Percentiles rank a stretch among this genome's conserved stretches.
Evolutionary conservation across 2,113 vertebrate genomes (phyloP).

Genomic region (Helogale parvula): DNA sequence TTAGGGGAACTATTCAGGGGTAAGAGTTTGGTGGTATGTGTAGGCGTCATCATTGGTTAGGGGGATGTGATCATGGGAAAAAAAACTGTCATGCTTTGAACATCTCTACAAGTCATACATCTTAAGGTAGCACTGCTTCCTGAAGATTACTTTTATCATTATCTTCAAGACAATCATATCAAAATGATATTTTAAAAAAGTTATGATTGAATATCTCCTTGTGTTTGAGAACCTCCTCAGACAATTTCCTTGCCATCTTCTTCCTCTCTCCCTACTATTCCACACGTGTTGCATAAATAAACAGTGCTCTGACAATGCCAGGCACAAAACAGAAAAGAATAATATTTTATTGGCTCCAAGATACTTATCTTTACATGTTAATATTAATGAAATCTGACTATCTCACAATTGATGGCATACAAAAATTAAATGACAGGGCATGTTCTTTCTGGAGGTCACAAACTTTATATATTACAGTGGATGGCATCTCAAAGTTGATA

Average conservation of each 20-base stretch:
- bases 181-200: neutral
- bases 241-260: neutral
- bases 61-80: neutral
- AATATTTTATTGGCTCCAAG: neutral
- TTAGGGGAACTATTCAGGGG: neutral
- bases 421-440: neutral
- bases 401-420: neutral
- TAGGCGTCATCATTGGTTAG: neutral
- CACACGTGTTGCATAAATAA: neutral
- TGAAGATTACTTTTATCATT: neutral
- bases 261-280: neutral
- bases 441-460: slow-evolving; percentile 24
- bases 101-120: neutral
- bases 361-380: slow-evolving; percentile 10
- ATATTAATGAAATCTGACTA: slow-evolving; percentile 17
- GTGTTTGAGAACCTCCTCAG: neutral
- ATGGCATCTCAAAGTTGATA: neutral
- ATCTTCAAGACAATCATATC: neutral
- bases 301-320: neutral
- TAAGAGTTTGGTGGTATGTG: neutral
- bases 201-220: neutral
- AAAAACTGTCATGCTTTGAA: neutral
- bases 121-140: neutral
- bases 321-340: neutral
- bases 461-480: neutral